Percentiles rank a stretch among this genome's conserved stretches.
Conservation (phyloP, 2,113 vertebrate species). For the Struthidea cinerea region DNA sequence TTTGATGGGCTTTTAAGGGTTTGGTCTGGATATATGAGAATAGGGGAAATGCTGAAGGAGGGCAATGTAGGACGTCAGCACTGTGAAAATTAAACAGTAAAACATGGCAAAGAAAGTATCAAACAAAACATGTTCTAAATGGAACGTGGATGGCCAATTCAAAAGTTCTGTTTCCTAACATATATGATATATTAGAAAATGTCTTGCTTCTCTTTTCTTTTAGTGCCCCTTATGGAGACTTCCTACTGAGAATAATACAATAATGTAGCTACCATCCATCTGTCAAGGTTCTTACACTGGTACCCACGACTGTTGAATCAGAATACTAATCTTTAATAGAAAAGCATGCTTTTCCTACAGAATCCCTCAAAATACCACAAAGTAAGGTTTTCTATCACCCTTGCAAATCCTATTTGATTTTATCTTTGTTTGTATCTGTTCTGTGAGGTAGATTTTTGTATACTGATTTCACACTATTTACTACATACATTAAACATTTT, state of each 20-base stretch:
- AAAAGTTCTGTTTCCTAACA: not conserved
- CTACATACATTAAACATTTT: not conserved
- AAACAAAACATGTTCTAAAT: not conserved
- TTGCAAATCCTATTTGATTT: not conserved
- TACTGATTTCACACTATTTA: not conserved
- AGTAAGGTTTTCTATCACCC: not conserved
- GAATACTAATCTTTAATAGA: not conserved
- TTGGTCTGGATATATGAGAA: not conserved
- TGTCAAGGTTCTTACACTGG: not conserved
- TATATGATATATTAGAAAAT: not conserved
- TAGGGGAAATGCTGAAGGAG: not conserved
- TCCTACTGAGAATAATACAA: not conserved
- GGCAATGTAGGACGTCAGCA: not conserved
- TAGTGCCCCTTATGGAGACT: not conserved
- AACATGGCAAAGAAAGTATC: not conserved
- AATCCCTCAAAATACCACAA: not conserved
- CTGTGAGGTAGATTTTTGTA: not conserved
- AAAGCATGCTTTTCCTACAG: not conserved
- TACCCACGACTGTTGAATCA: not conserved
- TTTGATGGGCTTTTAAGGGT: not conserved
- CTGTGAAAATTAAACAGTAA: not conserved
- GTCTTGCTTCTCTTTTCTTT: not conserved
- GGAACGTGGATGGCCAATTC: not conserved
- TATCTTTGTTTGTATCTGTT: not conserved
- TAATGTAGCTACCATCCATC: not conserved